phyloP scores from a whole-genome alignment of 2,888 invertebrate species.

The Dascillus cervinus region DNA sequence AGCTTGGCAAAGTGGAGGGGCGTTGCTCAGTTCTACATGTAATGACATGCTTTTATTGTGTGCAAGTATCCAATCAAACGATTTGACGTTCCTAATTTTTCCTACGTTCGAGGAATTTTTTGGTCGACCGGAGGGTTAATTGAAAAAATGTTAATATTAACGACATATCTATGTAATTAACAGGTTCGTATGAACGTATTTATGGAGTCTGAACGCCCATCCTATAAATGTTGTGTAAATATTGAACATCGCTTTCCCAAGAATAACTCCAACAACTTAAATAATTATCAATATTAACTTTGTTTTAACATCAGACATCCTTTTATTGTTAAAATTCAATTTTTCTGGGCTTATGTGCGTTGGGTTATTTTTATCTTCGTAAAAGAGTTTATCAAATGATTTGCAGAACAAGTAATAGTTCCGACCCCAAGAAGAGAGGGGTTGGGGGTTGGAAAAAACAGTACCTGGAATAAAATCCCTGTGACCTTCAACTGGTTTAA shows the following conservation, averaged over 20 bases:
- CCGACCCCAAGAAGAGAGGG: too few relatives aligned
- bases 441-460: too few relatives aligned
- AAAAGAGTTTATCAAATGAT: too few relatives aligned
- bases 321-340: conserved; percentile 21
- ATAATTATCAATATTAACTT: conserved; percentile 42
- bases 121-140: too few relatives aligned
- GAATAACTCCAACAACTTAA: conserved; percentile 35
- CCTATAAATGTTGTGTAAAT: conserved; percentile 44
- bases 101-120: too few relatives aligned
- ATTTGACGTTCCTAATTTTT: too few relatives aligned
- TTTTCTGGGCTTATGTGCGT: too few relatives aligned
- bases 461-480: too few relatives aligned
- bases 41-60: conserved; percentile 40
- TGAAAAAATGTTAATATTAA: too few relatives aligned
- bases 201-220: conserved; percentile 39
- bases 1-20: conserved; percentile 35
- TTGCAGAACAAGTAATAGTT: too few relatives aligned
- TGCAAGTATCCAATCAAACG: conserved; percentile 37
- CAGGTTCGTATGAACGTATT: conserved; percentile 42
- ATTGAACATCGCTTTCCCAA: conserved; percentile 41
- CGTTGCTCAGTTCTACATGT: conserved; percentile 27
- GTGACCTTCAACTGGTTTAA: too few relatives aligned
- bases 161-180: conserved; percentile 42
- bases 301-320: conserved; percentile 26
- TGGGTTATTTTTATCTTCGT: too few relatives aligned